Percentiles rank a stretch among this genome's conserved stretches.
phyloP scores from a whole-genome alignment of 2,888 invertebrate species.

The Archips xylosteana region DNA sequence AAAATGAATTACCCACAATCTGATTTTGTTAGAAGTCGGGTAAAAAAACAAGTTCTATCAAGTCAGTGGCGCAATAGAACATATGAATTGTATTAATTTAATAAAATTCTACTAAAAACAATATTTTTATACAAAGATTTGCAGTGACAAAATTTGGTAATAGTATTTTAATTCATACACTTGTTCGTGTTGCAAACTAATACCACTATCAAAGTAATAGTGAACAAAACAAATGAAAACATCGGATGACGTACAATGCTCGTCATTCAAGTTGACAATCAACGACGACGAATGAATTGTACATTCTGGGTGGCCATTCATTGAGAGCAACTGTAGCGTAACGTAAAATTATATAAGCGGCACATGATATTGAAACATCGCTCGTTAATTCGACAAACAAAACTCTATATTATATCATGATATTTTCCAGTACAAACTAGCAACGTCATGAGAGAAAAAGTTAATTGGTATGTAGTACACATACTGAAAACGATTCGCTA shows the following conservation, averaged over 20 bases:
- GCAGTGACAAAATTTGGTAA: no score
- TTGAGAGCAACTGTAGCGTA: slow-evolving; percentile 22
- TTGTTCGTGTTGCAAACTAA: background rate
- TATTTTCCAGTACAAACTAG: background rate
- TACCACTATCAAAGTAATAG: background rate
- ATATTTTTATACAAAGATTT: no score
- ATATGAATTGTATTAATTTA: no score
- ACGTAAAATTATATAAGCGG: slow-evolving; percentile 12
- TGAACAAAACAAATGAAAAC: background rate
- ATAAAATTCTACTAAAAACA: no score
- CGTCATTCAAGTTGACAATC: slow-evolving; percentile 6
- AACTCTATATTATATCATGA: background rate
- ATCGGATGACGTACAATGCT: slow-evolving; percentile 14
- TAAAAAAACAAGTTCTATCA: no score
- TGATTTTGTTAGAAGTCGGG: no score
- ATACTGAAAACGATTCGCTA: background rate
- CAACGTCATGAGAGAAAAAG: slow-evolving; percentile 11
- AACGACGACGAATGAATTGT: slow-evolving; percentile 25
- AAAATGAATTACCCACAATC: no score
- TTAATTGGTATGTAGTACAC: slow-evolving; percentile 15
- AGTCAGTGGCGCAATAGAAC: no score
- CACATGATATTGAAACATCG: background rate
- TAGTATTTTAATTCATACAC: background rate
- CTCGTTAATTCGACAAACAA: background rate
- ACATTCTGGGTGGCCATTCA: slow-evolving; percentile 23